These are phyloP conservation scores for Aspidiotus rigidus DNA, from an alignment of 2,888 invertebrate species.

Conservation along the genomic window DNA sequence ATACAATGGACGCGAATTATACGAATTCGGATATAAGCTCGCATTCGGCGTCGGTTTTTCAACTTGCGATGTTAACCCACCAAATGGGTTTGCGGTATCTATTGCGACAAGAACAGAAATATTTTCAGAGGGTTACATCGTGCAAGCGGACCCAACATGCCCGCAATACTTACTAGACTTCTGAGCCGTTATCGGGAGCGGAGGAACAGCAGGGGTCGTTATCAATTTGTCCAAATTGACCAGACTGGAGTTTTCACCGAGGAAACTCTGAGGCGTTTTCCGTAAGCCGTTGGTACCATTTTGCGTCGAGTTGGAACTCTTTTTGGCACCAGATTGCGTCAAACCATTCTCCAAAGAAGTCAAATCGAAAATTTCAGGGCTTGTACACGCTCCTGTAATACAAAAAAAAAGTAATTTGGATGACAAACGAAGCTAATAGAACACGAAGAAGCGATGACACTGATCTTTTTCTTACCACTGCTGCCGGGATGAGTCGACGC, in stretches of 20 bases:
- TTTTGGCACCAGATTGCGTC: constrained; percentile 34
- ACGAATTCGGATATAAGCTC: constrained; percentile 21
- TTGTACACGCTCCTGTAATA: constrained; percentile 49
- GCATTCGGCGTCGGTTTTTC: constrained; percentile 24
- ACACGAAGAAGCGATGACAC: background rate
- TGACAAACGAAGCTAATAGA: background rate
- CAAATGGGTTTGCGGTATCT: constrained; percentile 37
- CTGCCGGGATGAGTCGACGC: constrained; percentile 25
- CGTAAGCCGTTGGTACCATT: constrained; percentile 49
- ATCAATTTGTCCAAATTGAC: constrained; percentile 97
- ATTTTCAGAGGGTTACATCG: background rate
- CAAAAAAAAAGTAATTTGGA: background rate
- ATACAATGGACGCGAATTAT: constrained; percentile 30
- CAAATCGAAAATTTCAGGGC: constrained; percentile 62
- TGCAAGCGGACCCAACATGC: too few relatives aligned
- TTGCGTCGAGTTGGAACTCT: constrained; percentile 19
- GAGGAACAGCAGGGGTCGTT: constrained; percentile 47
- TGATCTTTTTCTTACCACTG: too few relatives aligned
- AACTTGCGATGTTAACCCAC: constrained; percentile 32
- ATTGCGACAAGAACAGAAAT: background rate
- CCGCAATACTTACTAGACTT: constrained; percentile 35
- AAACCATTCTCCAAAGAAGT: constrained; percentile 51
- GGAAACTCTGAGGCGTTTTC: constrained; percentile 90
- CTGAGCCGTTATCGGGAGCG: constrained; percentile 41
- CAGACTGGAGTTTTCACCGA: constrained; percentile 91